Evolutionary conservation across 2,797 vertebrate genomes (phyloP), one percentile per base, ranked within the genome.

Genomic region (Mus caroli): DNA sequence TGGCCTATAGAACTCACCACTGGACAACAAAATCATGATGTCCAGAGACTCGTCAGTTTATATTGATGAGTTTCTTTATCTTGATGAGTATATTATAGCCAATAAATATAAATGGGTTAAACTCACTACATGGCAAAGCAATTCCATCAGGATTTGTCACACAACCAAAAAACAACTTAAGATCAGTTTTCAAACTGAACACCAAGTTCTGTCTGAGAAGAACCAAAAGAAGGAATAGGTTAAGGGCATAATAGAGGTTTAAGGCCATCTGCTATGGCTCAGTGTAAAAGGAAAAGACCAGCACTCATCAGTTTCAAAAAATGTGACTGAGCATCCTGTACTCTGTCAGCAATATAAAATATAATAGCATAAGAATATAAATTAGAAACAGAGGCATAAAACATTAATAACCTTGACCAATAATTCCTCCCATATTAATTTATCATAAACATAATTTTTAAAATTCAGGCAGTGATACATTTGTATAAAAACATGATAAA

Each of bases 371-470:
- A 78, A 56, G 15, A 50, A 78, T 14, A 43, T 34, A 24, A 31
- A 31, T 73, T 90, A 50, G 24, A n/a, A 34, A 83, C 78, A 79
- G n/a, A 95, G 34, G 9, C 17, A 79, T 92, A 79, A 95, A 83
- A 84, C 58, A 43, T 83, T 54, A 78, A 93, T 71, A 46, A 4
- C 7, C 11, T 50, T 76, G 43, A 52, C 69, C 56, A 88, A 20
- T 71, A 71, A 88, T 67, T 92, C 26, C 4, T 43, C 71, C n/a
- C 46, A 71, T 3, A 60, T n/a, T 64, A 93, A 94, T 88, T 88
- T 94, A 85, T 91, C 34, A 85, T 46, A 67, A 95, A 96, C 91
- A 76, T 87, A 88, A 90, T 89, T 64, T 82, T 62, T n/a, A 79
- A 56, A 86, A 54, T 90, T 56, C 12, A 85, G 56, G 37, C n/a